Evolutionary conservation across 1,140 invertebrate genomes (phyloP), one percentile per base, ranked within the genome.

Genomic region (Hyposmocoma kahamanoa): DNA sequence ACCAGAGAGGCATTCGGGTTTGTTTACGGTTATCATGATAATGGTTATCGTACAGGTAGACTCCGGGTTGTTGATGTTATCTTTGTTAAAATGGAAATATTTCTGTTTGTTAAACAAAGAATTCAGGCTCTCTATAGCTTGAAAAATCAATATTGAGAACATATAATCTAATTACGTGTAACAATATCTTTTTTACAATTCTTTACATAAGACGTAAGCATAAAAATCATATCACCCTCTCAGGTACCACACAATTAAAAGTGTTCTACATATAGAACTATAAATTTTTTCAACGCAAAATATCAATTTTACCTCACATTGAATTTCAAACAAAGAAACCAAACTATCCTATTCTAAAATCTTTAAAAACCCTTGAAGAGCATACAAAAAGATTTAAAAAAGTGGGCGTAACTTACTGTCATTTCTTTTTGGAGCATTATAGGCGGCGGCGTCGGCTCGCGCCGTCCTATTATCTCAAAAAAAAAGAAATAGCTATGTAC

Each of bases 371-470:
- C 68, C 79, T 80, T 78, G 59, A 71, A 72, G 57, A 56, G 50
- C 20, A 50, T 38, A 73, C 69, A 78, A 71, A 80, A 79, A 69
- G 70, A 72, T 62, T 77, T 79, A 65, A 79, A 82, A 85, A 83
- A 84, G 77, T 83, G 77, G 82, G 82, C 82, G 82, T 81, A 56
- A 72, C 74, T 65, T 70, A 76, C 79, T 83, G 74, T 82, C 81
- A 75, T 81, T 73, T 66, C 65, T 51, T 64, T 55, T 44, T 43
- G 53, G 42, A 52, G 42, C 57, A 81, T 73, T 77, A 85, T 80
- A 62, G 71, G 47, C 44, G 63, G 62, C 58, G 67, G 73, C 50
- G 59, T 62, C 49, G 59, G 63, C 67, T 70, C 75, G 73, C 71
- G 71, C 68, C 73, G 70, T 51, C 56, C 64, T 68, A 78, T 84